Base-by-base conservation (phyloP, 2,113 vertebrate species). In the Chroicocephalus ridibundus region DNA sequence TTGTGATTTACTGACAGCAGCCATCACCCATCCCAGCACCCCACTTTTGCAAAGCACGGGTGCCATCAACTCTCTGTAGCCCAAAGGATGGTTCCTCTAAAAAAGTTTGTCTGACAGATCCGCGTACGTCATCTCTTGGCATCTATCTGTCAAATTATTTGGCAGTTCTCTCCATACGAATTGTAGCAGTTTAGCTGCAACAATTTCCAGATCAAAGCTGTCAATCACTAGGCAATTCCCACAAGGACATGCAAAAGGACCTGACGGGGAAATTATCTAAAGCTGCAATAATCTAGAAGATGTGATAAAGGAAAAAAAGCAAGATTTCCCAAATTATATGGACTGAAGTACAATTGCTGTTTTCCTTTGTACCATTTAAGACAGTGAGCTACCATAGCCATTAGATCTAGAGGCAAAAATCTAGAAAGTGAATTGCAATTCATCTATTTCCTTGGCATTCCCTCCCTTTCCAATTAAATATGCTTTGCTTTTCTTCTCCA, bases 131-230 rank as follows among this genome's bases (percentile, higher is more conserved):
- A 89, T 65, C 90, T 82, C 91, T 95, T 94, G 96, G 96, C 93
- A 91, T 79, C 46, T 87, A 72, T 95, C 94, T 95, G 95, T 94
- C 96, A 96, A 91, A 95, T 82, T 93, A 94, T 94, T 97, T 97
- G 93, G 91, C 94, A 97, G 93, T 70, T 95, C 69, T 58, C 86
- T 93, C 88, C 51, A 74, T 46, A 93, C 7, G 81, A 96, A 91
- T 89, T 54, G 77, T 91, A 91, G 81, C 86, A 93, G 91, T 95
- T 97, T 96, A 93, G 81, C 74, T 94, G 91, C 84, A 95, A 91
- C 78, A 85, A 95, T 95, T 97, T 97, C 94, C 94, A 96, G 95
- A 97, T 96, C 95, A 96, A 96, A 95, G 81, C 94, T 94, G 96
- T 96, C 97, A 97, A 90, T 97, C 95, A 93, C 66, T 17, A 82